Evolutionary conservation across 1,140 invertebrate species (phyloP).

Genomic region (Episyrphus balteatus): DNA sequence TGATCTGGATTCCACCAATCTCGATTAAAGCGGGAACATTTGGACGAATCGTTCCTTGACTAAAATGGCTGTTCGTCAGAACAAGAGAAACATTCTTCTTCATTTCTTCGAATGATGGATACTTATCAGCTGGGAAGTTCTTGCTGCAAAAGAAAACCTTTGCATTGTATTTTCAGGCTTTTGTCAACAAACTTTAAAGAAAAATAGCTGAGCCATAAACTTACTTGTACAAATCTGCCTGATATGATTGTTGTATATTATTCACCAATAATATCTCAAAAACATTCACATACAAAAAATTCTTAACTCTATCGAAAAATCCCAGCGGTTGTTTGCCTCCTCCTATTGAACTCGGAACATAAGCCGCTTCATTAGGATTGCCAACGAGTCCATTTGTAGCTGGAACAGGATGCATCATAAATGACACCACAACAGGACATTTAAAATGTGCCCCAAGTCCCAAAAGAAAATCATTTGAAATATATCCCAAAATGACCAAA

Average conservation of each 20-base stretch:
- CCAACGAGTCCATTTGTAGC: slow-evolving; percentile 11
- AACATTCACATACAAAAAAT: no score
- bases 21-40: slow-evolving; percentile 25
- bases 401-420: slow-evolving; percentile 11
- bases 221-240: no score
- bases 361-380: slow-evolving; percentile 16
- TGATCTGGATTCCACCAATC: slow-evolving; percentile 32
- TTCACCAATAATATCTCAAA: no score
- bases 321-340: no score
- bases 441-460: slow-evolving; percentile 21
- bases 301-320: no score
- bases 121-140: no score
- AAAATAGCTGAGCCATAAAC: no score
- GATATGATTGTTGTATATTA: no score
- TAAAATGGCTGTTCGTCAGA: slow-evolving; percentile 13
- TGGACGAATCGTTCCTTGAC: slow-evolving; percentile 16
- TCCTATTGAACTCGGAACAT: slow-evolving; percentile 17
- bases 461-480: slow-evolving; percentile 24
- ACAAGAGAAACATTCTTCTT: slow-evolving; percentile 8
- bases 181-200: no score
- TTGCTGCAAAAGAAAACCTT: no score
- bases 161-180: no score
- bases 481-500: slow-evolving; percentile 25
- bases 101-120: slow-evolving; percentile 8
- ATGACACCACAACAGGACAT: slow-evolving; percentile 19